Percentiles rank a stretch among this genome's conserved stretches.
Conservation (phyloP, 2,888 invertebrate species). For the Pollenia amentaria region DNA sequence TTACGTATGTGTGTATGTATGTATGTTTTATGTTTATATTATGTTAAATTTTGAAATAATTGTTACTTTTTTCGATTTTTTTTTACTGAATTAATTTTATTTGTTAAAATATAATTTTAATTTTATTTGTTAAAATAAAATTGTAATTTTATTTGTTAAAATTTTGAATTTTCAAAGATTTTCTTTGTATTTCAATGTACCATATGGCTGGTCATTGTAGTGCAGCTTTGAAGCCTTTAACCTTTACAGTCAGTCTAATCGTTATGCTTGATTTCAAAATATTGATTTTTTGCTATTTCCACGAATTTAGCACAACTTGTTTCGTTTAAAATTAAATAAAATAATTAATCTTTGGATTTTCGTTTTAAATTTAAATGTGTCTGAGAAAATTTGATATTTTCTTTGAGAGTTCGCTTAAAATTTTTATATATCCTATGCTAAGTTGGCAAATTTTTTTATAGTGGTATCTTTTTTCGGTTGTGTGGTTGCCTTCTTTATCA, state of each 20-base stretch:
- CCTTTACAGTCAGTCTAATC: slow-evolving; percentile 52
- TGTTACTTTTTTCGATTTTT: too few relatives aligned
- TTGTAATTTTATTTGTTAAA: neutral
- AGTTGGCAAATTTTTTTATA: slow-evolving; percentile 68
- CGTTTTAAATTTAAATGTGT: slow-evolving; percentile 49
- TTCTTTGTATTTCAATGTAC: slow-evolving; percentile 56
- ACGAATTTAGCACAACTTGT: slow-evolving; percentile 29
- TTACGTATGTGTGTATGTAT: neutral
- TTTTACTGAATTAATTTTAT: too few relatives aligned
- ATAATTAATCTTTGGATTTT: slow-evolving; percentile 16
- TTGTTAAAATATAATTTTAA: neutral
- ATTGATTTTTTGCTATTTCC: slow-evolving; percentile 64
- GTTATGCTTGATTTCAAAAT: slow-evolving; percentile 48
- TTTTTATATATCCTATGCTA: slow-evolving; percentile 57
- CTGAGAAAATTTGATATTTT: neutral
- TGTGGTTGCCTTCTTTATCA: slow-evolving; percentile 31
- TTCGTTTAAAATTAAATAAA: slow-evolving; percentile 14
- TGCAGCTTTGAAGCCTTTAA: slow-evolving; percentile 67
- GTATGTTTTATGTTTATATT: too few relatives aligned
- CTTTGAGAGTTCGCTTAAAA: slow-evolving; percentile 1
- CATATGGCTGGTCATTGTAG: slow-evolving; percentile 75
- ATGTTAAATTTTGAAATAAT: too few relatives aligned
- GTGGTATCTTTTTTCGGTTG: slow-evolving; percentile 22
- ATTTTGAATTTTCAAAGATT: slow-evolving; percentile 33
- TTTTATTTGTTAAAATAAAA: neutral